These are phyloP conservation scores for Mellilla xanthometata DNA, from an alignment of 2,888 invertebrate genomes.

Conservation along the genomic window DNA sequence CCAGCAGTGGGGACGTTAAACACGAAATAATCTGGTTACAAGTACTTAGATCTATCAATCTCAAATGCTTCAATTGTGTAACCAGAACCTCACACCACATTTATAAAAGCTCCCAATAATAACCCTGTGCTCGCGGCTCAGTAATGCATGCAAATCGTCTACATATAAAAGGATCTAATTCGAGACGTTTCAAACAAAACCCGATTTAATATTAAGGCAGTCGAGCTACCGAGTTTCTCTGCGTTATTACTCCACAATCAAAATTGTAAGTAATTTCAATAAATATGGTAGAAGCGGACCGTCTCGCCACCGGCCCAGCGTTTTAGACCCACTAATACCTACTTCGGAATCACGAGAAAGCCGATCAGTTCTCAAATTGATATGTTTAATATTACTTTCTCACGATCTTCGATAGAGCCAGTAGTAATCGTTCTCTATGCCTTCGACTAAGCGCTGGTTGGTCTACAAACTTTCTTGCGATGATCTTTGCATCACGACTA, in stretches of 20 bases:
- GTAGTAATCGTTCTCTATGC: background rate
- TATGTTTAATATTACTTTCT: constrained; percentile 81
- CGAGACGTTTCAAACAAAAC: constrained; percentile 64
- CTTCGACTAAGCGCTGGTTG: background rate
- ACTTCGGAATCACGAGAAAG: constrained; percentile 79
- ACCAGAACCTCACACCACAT: no score
- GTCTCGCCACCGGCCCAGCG: constrained; percentile 40
- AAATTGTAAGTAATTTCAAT: constrained; percentile 81
- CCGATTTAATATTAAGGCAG: constrained; percentile 65
- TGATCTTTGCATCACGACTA: background rate
- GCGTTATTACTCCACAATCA: constrained; percentile 75
- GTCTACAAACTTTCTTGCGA: background rate
- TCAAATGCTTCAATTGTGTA: no score
- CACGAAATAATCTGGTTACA: no score
- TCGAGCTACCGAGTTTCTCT: constrained; percentile 66
- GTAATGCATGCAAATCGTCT: constrained; percentile 37
- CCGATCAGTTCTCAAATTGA: constrained; percentile 73
- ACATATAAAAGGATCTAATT: constrained; percentile 68
- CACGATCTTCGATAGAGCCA: constrained; percentile 60
- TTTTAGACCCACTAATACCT: constrained; percentile 77
- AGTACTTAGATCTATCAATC: no score
- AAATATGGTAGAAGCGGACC: constrained; percentile 71
- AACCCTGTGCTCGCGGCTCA: background rate
- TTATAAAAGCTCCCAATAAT: background rate
- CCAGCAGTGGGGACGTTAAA: no score